Evolutionary conservation across 2,797 vertebrate species (phyloP), one percentile per base, ranked within the genome.

Genomic region (Arnoldichthys spilopterus): DNA sequence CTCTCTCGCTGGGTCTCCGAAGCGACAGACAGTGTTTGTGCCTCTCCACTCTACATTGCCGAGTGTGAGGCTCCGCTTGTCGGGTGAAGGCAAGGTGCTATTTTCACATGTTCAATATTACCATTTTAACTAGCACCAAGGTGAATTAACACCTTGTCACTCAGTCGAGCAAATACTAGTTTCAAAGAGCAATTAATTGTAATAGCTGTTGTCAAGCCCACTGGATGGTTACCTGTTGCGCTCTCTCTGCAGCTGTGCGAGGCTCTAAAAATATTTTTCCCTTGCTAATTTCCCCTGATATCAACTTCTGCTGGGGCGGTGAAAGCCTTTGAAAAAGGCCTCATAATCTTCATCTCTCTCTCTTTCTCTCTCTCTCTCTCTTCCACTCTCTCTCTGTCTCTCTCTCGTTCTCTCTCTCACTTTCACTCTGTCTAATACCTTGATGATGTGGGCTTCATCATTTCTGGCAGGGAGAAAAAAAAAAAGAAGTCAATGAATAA

Each of bases 71-170:
- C 91, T 89, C 89, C 28, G 86, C 84, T 90, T 76, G 87, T 83
- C 84, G 87, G 90, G 92, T 87, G 91, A 91, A 92, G 90, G 89
- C 82, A 74, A 91, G 72, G 91, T 89, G 91, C 90, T 91, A 90
- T 93, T 93, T 64, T 95, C 58, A 74, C 91, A 92, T 88, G 91
- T 93, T 93, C 94, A 94, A 87, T 92, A 93, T 95, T 95, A 94
- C 93, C 93, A 84, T 91, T 94, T 95, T 94, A 94, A 94, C 94
- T 94, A 94, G 92, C 89, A 89, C 93, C 58, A 94, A 95, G 95
- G 94, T 96, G 95, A 96, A 97, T 97, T 96, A 96, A 94, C 95
- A 92, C 95, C 94, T 95, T 96, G 96, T 96, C 96, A 95, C 91
- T 96, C 94, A 89, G 90, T 90, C 93, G 93, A 86, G 88, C 94